Evolutionary conservation across 2,888 invertebrate genomes (phyloP).

Genomic region (Plebejus anna): DNA sequence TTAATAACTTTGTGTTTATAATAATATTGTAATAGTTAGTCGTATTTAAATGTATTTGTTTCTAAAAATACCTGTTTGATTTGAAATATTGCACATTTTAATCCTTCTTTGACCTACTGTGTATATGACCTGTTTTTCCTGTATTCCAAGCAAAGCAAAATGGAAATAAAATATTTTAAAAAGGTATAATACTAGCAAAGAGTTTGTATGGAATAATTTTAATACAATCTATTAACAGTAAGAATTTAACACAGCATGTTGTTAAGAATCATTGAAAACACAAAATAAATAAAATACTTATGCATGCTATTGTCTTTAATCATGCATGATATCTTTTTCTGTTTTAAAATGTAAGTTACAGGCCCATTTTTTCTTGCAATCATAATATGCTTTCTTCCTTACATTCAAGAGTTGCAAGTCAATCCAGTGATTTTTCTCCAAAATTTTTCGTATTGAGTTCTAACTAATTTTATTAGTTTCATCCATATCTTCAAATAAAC

Average conservation of each 20-base stretch:
- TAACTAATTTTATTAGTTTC: too few species aligned
- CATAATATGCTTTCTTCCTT: too few species aligned
- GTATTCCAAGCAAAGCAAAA: conserved; percentile 71
- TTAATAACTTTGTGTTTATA: not conserved
- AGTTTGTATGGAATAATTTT: not conserved
- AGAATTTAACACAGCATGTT: not conserved
- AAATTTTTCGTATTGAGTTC: too few species aligned
- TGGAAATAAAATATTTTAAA: conserved; percentile 71
- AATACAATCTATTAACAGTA: not conserved
- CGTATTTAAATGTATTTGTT: not conserved
- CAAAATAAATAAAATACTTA: not conserved
- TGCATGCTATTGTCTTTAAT: not conserved
- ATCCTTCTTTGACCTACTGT: not conserved
- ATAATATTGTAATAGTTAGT: not conserved
- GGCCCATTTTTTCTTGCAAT: not conserved
- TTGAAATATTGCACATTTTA: not conserved
- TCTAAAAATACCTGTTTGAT: not conserved
- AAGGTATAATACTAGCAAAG: conserved; percentile 53
- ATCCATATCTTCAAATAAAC: too few species aligned
- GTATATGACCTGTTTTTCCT: conserved; percentile 33
- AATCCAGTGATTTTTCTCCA: too few species aligned
- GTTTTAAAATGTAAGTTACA: not conserved
- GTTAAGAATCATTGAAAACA: not conserved
- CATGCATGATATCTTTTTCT: not conserved
- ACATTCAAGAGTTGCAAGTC: too few species aligned